phyloP scores from a whole-genome alignment of 2,113 vertebrate species.

The Nothobranchius kuhntae region DNA sequence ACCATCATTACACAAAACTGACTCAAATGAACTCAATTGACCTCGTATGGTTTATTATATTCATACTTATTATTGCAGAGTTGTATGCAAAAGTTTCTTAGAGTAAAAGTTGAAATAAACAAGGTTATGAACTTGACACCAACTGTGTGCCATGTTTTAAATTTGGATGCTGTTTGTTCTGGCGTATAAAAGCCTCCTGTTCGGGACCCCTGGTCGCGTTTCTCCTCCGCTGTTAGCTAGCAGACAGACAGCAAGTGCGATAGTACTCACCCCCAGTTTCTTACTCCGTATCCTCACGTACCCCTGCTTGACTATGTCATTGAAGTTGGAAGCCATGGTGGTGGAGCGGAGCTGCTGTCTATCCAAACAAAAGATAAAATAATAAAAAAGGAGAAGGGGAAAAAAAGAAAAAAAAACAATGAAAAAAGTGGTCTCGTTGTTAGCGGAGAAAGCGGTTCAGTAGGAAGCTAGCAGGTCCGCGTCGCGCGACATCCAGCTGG shows the following conservation, averaged over 20 bases:
- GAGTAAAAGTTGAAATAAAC: background rate
- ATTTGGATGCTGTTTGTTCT: no score
- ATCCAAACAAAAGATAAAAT: slow-evolving; percentile 13
- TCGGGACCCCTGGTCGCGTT: no score
- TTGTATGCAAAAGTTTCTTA: background rate
- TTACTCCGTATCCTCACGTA: slow-evolving; percentile 97
- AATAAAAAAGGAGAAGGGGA: background rate
- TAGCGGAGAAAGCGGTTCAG: slow-evolving; percentile 7
- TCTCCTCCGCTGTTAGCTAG: slow-evolving; percentile 5
- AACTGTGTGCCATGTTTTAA: slow-evolving; percentile 37
- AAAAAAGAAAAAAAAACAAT: background rate
- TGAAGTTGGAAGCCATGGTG: slow-evolving; percentile 98
- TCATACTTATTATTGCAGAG: no score
- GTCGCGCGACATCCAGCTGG: slow-evolving; percentile 61
- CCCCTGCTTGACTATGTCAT: slow-evolving; percentile 98
- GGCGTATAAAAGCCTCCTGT: no score
- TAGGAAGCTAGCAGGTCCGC: slow-evolving; percentile 26
- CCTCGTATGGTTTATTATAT: no score
- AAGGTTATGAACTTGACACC: slow-evolving; percentile 19
- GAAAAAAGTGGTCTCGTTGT: slow-evolving; percentile 23
- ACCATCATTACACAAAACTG: no score
- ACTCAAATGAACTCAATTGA: no score
- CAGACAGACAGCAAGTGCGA: slow-evolving; percentile 56
- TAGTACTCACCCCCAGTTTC: slow-evolving; percentile 95
- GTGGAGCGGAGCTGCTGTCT: slow-evolving; percentile 51